Evolutionary conservation across 37 sponge, comb jelly and placozoan genomes (phyloP).

Genomic region (Spongia lamella): DNA sequence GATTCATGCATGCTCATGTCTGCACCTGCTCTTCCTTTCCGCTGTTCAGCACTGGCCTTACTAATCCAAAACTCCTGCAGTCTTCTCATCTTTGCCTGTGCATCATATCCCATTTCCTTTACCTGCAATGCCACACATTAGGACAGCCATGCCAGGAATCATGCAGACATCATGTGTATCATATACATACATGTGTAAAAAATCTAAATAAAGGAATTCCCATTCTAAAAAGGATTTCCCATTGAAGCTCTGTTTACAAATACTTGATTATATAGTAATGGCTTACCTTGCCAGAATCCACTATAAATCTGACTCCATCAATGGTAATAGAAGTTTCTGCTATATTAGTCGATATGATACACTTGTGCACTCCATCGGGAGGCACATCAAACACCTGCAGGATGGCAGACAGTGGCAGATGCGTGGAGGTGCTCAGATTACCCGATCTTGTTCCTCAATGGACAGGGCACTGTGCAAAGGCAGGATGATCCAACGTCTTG

Average conservation of each 20-base stretch:
- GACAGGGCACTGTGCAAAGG: slow-evolving; percentile 94
- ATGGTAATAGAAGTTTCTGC: slow-evolving; percentile 97
- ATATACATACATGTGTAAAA: slow-evolving; percentile 5
- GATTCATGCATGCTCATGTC: too few species aligned
- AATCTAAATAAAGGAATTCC: background rate
- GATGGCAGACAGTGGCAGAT: background rate
- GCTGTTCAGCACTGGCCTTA: slow-evolving; percentile 93
- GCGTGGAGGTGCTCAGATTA: slow-evolving; percentile 16
- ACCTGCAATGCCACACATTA: slow-evolving; percentile 40
- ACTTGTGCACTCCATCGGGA: slow-evolving; percentile 89
- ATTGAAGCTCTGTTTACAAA: background rate
- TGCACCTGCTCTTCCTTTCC: slow-evolving; percentile 91
- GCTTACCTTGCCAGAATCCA: slow-evolving; percentile 85
- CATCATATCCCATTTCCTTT: slow-evolving; percentile 96
- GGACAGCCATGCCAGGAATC: background rate
- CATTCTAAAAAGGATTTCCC: background rate
- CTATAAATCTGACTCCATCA: slow-evolving; percentile 83
- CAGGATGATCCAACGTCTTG: slow-evolving; percentile 74
- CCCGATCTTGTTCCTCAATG: slow-evolving; percentile 90
- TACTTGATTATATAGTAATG: background rate
- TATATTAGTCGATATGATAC: slow-evolving; percentile 95
- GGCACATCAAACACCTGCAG: slow-evolving; percentile 86
- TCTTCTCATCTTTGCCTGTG: slow-evolving; percentile 78
- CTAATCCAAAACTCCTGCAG: slow-evolving; percentile 98
- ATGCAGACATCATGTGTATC: background rate